Conservation (phyloP, 2,797 vertebrate species). For the Lacerta bilineata region DNA sequence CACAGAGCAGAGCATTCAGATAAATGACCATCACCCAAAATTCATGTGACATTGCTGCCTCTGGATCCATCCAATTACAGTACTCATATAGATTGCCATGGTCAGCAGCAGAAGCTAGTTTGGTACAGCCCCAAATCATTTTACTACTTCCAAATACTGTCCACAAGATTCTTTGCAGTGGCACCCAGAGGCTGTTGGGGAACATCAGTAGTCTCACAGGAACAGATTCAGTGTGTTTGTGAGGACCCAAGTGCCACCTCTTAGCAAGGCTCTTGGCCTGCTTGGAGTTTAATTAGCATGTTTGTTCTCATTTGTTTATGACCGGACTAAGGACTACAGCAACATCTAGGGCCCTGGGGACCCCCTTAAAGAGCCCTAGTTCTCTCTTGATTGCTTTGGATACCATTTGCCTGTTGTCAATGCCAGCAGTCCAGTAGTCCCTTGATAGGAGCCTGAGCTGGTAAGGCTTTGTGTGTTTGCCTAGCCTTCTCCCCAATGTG, state of each 20-base stretch:
- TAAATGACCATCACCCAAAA: background rate
- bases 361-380: background rate
- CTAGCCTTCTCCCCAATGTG: background rate
- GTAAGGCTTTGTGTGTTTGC: background rate
- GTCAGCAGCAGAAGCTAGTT: background rate
- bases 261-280: background rate
- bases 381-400: slow-evolving; percentile 40
- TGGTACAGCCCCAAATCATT: background rate
- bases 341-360: slow-evolving; percentile 30
- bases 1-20: background rate
- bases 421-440: background rate
- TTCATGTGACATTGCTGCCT: background rate
- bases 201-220: accelerated
- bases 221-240: background rate
- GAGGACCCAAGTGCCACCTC: background rate
- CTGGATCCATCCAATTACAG: background rate
- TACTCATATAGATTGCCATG: background rate
- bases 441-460: background rate
- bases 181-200: too few relatives aligned
- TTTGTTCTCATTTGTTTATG: background rate
- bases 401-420: slow-evolving; percentile 29
- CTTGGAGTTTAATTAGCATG: background rate
- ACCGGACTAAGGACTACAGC: background rate
- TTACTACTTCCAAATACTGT: background rate
- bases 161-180: background rate